These are phyloP conservation scores for Berghia stephanieae DNA, from an alignment of 1,140 invertebrate genomes.

Conservation along the genomic window DNA sequence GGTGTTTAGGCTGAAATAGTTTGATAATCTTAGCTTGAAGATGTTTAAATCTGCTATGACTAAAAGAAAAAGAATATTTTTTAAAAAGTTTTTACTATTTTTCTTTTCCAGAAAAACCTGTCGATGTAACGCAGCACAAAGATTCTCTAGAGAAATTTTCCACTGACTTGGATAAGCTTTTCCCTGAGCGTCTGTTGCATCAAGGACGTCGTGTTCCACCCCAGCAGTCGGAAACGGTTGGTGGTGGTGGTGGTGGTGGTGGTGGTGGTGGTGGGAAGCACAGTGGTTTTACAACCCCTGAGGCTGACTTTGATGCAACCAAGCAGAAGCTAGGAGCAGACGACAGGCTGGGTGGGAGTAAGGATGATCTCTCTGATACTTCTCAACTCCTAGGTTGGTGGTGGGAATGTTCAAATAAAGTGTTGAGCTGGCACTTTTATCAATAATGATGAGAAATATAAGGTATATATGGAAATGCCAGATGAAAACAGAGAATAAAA, in stretches of 20 bases:
- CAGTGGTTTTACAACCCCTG: slow-evolving; percentile 44
- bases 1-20: too few species aligned
- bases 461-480: too few species aligned
- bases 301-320: slow-evolving; percentile 60
- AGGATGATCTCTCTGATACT: slow-evolving; percentile 50
- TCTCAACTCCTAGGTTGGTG: slow-evolving; percentile 43
- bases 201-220: slow-evolving; percentile 44
- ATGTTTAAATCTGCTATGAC: too few species aligned
- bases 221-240: slow-evolving; percentile 50
- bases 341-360: slow-evolving; percentile 30
- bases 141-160: slow-evolving; percentile 60
- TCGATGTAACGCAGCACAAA: slow-evolving; percentile 40
- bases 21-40: too few species aligned
- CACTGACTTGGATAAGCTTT: slow-evolving; percentile 62
- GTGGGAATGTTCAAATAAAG: too few species aligned
- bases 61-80: too few species aligned
- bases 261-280: too few species aligned
- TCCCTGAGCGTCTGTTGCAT: slow-evolving; percentile 60
- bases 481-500: too few species aligned
- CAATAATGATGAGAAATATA: too few species aligned
- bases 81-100: too few species aligned
- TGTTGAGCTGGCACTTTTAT: too few species aligned
- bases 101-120: slow-evolving; percentile 21
- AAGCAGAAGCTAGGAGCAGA: slow-evolving; percentile 35
- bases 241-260: too few species aligned